These are phyloP conservation scores for Epizoanthus stellaris DNA, from an alignment of 92 coral and sea anemone species.

Conservation along the genomic window DNA sequence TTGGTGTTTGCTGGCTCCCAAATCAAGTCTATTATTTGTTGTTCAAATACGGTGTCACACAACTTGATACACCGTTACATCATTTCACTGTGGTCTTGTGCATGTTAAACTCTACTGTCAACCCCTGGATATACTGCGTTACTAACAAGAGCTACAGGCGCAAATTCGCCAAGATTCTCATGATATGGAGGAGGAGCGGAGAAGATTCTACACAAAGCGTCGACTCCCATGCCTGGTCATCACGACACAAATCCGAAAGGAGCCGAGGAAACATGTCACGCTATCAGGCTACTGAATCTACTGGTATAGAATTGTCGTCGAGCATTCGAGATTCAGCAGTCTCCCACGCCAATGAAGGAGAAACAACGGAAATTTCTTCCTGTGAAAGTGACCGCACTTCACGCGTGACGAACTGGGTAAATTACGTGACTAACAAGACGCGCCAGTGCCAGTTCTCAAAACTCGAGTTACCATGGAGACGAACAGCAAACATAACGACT, in stretches of 20 bases:
- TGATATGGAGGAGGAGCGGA: constrained; percentile 38
- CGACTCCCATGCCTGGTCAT: constrained; percentile 11
- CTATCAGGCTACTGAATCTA: constrained; percentile 9
- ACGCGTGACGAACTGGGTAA: neutral
- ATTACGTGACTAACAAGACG: neutral
- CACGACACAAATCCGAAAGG: neutral
- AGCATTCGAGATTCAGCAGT: constrained; percentile 27
- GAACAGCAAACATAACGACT: constrained; percentile 21
- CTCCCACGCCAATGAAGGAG: neutral
- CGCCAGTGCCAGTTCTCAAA: neutral
- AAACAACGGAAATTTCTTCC: neutral
- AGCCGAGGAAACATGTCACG: neutral
- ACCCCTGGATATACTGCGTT: constrained; percentile 86
- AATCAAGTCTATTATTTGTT: constrained; percentile 83
- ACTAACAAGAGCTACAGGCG: constrained; percentile 76
- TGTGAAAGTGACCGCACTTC: neutral
- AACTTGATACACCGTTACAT: constrained; percentile 69
- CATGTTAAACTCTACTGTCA: constrained; percentile 81
- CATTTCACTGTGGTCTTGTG: constrained; percentile 77
- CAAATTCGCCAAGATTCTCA: constrained; percentile 47
- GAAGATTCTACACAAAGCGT: constrained; percentile 31
- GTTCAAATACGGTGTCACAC: constrained; percentile 68
- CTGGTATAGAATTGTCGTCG: constrained; percentile 14
- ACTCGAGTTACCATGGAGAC: constrained; percentile 24
- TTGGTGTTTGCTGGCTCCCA: constrained; percentile 90